Base-by-base conservation (phyloP, 37 sponge, comb jelly and placozoan genomes). In the Aplysina aerophoba region DNA sequence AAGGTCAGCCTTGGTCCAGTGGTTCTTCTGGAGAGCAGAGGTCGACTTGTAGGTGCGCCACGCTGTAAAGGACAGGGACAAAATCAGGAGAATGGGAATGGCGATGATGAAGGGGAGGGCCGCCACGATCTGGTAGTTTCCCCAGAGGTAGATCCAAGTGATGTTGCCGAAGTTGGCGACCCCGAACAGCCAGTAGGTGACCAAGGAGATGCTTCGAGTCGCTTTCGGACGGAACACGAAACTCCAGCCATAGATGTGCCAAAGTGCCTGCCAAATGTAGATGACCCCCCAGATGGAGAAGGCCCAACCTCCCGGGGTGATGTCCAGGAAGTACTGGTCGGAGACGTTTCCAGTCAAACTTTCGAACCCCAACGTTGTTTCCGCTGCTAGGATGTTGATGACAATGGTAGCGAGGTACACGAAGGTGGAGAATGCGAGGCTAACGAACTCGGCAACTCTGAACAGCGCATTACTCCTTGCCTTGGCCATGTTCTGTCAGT, bases 221-320 rank as follows among this genome's bases (percentile, higher is more conserved):
- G 39, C 28, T 11, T 30, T 62, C n/a, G 90, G 87, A 17, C 90
- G 60, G 65, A 81, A 86, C 21, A 90, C 87, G 58, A 90, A 90
- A 25, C 79, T 53, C 90, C 90, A 90, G 1, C 55, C 90, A 59
- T 90, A 90, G 25, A 90, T 8, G 4, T 86, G 19, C 90, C 90
- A 90, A 25, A 90, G 39, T 15, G 59, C 83, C 73, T 90, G 90
- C 86, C 86, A 90, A 3, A 84, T 78, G 79, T 86, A 90, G 38
- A 90, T 86, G 33, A 90, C 57, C 25, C 90, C 90, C 90, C 90
- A 90, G 15, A 90, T 86, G 20, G 87, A 82, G 59, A 90, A 90
- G 28, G 90, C 79, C 84, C 83, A 90, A 0, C 86, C 90, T 1
- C 83, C 83, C 0, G 90, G 90, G 1, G 83, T 90, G 5, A 90